A percentile compares a stretch with the other conserved stretches of the same genome.
phyloP scores from a whole-genome alignment of 1,140 invertebrate genomes.

The Sycobia sp. region DNA sequence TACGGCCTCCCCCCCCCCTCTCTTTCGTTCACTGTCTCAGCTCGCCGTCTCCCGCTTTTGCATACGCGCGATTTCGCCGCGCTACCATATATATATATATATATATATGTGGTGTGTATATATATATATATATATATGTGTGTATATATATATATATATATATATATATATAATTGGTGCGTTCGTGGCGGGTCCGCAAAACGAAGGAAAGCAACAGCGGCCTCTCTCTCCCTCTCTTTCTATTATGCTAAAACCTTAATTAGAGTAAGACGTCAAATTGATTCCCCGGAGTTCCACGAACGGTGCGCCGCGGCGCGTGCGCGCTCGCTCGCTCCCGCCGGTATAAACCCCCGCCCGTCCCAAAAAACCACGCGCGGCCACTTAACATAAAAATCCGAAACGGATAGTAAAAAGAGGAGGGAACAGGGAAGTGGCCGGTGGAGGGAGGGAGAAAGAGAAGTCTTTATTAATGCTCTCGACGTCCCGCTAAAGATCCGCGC shows the following conservation, averaged over 20 bases:
- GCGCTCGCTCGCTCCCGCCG: no score
- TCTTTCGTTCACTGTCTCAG: no score
- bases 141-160: not conserved
- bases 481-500: slow-evolving; percentile 16
- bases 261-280: slow-evolving; percentile 36
- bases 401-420: no score
- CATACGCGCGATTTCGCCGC: no score
- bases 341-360: no score
- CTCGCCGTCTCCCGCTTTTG: no score
- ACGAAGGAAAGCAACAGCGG: not conserved
- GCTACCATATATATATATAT: no score
- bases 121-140: not conserved
- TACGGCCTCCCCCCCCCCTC: no score
- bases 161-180: not conserved
- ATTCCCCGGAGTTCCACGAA: slow-evolving; percentile 24
- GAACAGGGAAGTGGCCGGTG: not conserved
- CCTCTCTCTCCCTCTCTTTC: slow-evolving; percentile 13
- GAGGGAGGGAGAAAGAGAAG: not conserved
- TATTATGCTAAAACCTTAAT: slow-evolving; percentile 31
- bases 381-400: slow-evolving; percentile 22
- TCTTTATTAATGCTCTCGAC: slow-evolving; percentile 22
- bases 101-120: no score
- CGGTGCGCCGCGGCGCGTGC: not conserved
- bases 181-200: not conserved
- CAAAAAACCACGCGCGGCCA: not conserved